Evolutionary conservation across 2,113 vertebrate species (phyloP).

Genomic region (Ammospiza nelsoni): DNA sequence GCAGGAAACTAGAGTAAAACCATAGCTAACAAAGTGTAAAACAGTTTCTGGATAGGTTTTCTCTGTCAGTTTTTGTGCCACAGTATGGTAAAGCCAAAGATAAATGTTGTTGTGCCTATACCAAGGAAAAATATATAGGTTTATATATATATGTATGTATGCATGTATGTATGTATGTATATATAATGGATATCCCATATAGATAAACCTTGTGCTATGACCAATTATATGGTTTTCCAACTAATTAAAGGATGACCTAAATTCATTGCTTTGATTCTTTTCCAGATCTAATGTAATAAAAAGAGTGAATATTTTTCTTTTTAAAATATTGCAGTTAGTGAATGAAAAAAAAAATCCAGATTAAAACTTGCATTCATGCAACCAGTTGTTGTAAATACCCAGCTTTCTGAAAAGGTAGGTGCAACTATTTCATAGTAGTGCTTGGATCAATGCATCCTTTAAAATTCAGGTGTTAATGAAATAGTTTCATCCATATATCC

Average conservation of each 20-base stretch:
- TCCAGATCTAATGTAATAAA: neutral
- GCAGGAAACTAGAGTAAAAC: neutral
- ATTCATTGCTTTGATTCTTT: neutral
- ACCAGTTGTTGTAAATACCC: neutral
- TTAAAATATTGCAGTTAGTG: neutral
- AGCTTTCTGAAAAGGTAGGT: neutral
- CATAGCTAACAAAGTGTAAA: neutral
- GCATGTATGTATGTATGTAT: no score
- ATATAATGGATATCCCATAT: neutral
- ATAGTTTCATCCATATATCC: neutral
- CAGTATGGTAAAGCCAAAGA: neutral
- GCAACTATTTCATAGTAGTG: neutral
- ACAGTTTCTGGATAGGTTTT: neutral
- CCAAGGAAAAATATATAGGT: neutral
- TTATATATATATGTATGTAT: neutral
- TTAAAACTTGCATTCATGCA: neutral
- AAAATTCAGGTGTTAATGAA: neutral
- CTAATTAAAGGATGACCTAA: neutral
- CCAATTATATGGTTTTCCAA: neutral
- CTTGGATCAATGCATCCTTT: neutral
- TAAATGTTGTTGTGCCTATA: neutral
- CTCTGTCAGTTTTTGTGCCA: neutral
- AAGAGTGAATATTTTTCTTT: fast-evolving
- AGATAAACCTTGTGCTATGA: neutral
- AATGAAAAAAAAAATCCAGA: neutral